A percentile compares a stretch with the other conserved stretches of the same genome.
These are phyloP conservation scores for Nanger granti DNA, from an alignment of 2,113 vertebrate genomes.

Conservation along the genomic window DNA sequence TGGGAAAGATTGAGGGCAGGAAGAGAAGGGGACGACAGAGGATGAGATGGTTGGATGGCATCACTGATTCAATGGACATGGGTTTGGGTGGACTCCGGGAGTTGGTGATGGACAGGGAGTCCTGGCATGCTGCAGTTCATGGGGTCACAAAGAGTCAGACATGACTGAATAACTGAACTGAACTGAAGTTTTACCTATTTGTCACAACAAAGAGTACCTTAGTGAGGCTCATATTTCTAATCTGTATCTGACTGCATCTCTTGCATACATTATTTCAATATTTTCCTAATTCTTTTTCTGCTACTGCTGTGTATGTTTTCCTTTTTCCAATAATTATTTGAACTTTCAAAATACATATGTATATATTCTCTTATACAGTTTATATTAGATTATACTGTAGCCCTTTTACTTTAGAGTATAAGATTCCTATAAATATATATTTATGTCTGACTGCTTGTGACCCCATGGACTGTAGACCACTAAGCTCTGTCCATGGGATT, in stretches of 20 bases:
- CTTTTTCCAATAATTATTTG: neutral
- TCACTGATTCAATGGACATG: neutral
- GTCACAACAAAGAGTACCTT: neutral
- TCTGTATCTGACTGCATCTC: accelerated
- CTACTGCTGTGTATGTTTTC: neutral
- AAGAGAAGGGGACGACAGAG: neutral
- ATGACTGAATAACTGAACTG: neutral
- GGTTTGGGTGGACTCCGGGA: neutral
- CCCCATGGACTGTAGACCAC: neutral
- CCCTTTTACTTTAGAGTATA: neutral
- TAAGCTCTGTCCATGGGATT: neutral
- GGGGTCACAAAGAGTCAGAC: accelerated
- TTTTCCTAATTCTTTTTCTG: neutral
- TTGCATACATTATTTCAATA: neutral
- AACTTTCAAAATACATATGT: neutral
- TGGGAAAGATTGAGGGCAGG: neutral
- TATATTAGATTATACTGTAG: neutral
- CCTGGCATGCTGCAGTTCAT: neutral
- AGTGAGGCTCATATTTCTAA: neutral
- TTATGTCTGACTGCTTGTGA: neutral
- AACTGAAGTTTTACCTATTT: neutral
- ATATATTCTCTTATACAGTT: neutral
- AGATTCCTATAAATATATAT: neutral
- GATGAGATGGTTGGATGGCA: neutral
- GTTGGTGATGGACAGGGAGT: neutral